Percentiles rank a stretch among this genome's conserved stretches.
phyloP scores from a whole-genome alignment of 2,888 invertebrate genomes.

The Siphlonurus alternatus region DNA sequence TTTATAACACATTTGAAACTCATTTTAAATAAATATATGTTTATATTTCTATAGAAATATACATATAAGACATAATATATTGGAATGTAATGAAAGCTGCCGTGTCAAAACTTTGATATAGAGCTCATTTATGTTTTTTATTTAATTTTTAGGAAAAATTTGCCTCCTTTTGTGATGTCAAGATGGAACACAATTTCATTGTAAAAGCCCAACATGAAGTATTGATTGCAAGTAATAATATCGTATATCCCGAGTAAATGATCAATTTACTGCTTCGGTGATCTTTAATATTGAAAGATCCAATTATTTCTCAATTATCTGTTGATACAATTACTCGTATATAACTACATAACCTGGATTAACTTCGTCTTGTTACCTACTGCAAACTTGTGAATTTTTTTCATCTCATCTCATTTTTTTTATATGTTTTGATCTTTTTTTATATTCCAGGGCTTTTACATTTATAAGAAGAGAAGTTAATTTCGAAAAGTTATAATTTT shows the following conservation, averaged over 20 bases:
- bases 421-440: not conserved
- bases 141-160: no score
- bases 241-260: not conserved
- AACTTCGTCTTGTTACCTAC: not conserved
- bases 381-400: not conserved
- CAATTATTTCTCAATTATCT: not conserved
- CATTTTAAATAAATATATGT: no score
- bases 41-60: no score
- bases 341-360: not conserved
- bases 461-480: not conserved
- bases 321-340: not conserved
- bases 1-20: no score
- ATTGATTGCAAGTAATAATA: not conserved
- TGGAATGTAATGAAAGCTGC: no score
- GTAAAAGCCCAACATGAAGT: not conserved
- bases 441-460: not conserved
- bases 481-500: not conserved
- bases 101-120: no score
- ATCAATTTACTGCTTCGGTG: not conserved
- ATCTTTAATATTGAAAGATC: not conserved
- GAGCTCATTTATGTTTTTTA: no score
- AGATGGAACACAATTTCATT: no score
- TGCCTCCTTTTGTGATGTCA: no score
- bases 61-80: no score
- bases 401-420: not conserved